Evolutionary conservation across 2,888 invertebrate species (phyloP).

Genomic region (Drosophila setosimentum): DNA sequence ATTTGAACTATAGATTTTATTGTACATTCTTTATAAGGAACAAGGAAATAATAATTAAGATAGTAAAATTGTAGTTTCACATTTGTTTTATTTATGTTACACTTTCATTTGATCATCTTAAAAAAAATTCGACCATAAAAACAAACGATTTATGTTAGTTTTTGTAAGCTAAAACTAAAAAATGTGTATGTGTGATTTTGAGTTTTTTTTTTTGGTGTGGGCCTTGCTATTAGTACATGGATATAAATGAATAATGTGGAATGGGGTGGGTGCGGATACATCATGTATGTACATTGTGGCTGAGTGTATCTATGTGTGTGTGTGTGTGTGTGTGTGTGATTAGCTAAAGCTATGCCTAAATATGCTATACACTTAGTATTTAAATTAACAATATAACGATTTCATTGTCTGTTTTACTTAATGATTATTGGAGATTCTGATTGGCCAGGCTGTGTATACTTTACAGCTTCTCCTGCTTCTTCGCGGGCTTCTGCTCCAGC

Average conservation of each 20-base stretch:
- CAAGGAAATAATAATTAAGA: not conserved
- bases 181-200: conserved; percentile 9
- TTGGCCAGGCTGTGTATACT: conserved; percentile 11
- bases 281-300: not conserved
- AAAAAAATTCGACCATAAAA: conserved; percentile 57
- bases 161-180: conserved; percentile 27
- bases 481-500: not conserved
- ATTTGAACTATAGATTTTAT: not conserved
- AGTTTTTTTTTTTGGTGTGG: conserved; percentile 7
- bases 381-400: conserved; percentile 59
- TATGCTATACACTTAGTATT: conserved; percentile 49
- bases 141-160: conserved; percentile 46
- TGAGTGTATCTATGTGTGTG: conserved; percentile 2
- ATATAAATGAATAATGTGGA: not conserved
- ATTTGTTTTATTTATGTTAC: conserved; percentile 42
- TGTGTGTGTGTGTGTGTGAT: conserved; percentile 25
- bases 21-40: not conserved
- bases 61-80: conserved; percentile 61
- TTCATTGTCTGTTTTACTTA: conserved; percentile 32
- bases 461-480: not conserved
- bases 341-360: conserved; percentile 69
- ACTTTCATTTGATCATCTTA: conserved; percentile 50
- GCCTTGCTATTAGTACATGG: not conserved
- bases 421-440: conserved; percentile 43
- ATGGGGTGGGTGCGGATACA: conserved; percentile 1